A percentile compares a stretch with the other conserved stretches of the same genome.
phyloP scores from a whole-genome alignment of 2,113 vertebrate genomes.

The Suricata suricatta region DNA sequence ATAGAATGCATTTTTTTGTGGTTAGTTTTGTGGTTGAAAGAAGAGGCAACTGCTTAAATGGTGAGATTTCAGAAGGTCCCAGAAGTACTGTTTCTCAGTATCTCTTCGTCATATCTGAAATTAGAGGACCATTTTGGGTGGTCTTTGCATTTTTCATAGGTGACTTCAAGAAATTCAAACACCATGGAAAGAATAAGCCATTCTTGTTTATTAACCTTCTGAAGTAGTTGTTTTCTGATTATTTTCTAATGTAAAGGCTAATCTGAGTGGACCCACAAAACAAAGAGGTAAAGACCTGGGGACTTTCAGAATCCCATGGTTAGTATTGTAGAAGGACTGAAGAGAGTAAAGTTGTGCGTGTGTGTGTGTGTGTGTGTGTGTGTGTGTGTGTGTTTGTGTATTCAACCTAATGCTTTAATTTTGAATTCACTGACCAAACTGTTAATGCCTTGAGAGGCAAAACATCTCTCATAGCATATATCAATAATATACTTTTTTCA shows the following conservation, averaged over 20 bases:
- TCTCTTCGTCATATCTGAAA: background rate
- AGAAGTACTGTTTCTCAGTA: background rate
- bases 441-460: background rate
- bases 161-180: background rate
- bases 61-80: background rate
- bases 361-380: too few species aligned
- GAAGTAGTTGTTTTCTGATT: background rate
- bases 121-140: background rate
- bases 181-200: background rate
- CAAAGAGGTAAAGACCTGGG: background rate
- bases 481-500: background rate
- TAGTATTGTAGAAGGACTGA: background rate
- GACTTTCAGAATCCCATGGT: background rate
- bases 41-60: background rate
- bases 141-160: constrained; percentile 13
- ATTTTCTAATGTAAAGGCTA: background rate
- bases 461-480: background rate
- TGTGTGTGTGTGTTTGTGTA: background rate
- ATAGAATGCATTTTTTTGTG: background rate
- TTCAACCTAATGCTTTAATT: background rate
- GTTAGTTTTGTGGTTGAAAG: background rate
- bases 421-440: background rate
- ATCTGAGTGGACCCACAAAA: background rate
- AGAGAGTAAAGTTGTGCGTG: background rate
- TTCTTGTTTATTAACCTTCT: background rate